Evolutionary conservation across 1,140 invertebrate genomes (phyloP), one percentile per base, ranked within the genome.

Genomic region (Bombus pascuorum): DNA sequence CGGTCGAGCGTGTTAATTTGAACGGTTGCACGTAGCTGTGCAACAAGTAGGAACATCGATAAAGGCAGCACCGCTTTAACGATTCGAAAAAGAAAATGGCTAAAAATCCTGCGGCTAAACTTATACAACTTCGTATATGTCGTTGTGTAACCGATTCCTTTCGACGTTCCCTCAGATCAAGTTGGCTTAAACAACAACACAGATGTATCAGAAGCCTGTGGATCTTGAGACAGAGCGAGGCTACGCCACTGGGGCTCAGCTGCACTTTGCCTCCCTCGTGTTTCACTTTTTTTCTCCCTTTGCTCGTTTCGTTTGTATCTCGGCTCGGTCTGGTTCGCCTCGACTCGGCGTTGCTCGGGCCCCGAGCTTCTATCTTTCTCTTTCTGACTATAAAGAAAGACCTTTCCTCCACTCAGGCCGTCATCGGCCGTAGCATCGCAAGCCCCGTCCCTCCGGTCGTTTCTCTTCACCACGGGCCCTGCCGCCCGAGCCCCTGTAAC

Each of bases 231-330:
- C 65, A 83, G 78, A 74, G 66, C 78, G 89, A 62, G 80, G 85
- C 89, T 93, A 92, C 91, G 92, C 92, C 91, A 92, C 53, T 93
- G 92, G 76, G 72, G 84, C 89, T 92, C 91, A 91, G 91, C 91
- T 93, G 92, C 92, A 93, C 87, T 93, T 92, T 93, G 89, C 91
- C 89, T 92, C 89, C 89, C 89, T 91, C 92, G 89, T 92, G 88
- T 92, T 92, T 90, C 85, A 86, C 86, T 85, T 91, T 92, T 92
- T 91, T 81, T 85, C 74, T 90, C 77, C 79, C 91, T 91, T 90
- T 91, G 90, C 89, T 91, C 88, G 88, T 91, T 90, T 92, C 89
- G 85, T 90, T 92, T 91, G 90, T 91, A 93, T 93, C 91, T 93
- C 90, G 88, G 86, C 87, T 92, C 91, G 86, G 91, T 84, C 88